phyloP scores from a whole-genome alignment of 1,140 invertebrate genomes.

The Caligus rogercresseyi region DNA sequence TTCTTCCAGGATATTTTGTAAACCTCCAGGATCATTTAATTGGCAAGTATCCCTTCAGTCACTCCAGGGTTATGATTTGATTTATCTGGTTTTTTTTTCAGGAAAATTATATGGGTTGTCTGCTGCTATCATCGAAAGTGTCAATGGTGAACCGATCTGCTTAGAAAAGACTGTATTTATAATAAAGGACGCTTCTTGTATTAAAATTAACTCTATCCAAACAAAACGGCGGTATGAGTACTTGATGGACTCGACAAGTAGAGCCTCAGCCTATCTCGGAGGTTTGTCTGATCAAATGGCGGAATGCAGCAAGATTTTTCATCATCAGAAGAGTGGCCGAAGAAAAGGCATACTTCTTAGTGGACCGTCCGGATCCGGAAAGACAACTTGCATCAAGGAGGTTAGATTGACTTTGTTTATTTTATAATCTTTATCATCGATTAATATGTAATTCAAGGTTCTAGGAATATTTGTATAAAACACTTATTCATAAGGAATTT shows the following conservation, averaged over 20 bases:
- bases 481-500: too few species aligned
- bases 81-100: background rate
- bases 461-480: too few species aligned
- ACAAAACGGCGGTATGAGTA: background rate
- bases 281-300: background rate
- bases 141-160: background rate
- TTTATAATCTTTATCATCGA: too few species aligned
- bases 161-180: background rate
- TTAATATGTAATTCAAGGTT: too few species aligned
- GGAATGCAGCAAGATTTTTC: too few species aligned
- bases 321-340: background rate
- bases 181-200: background rate
- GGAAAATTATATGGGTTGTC: background rate
- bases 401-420: too few species aligned
- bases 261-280: background rate
- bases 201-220: background rate
- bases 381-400: background rate
- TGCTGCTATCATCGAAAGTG: background rate
- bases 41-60: background rate
- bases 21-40: background rate
- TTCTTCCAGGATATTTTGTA: background rate
- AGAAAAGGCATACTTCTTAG: background rate
- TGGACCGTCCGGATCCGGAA: background rate
- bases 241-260: background rate
- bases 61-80: background rate